Percentiles rank a stretch among this genome's conserved stretches.
These are phyloP conservation scores for Anableps anableps DNA, from an alignment of 2,797 vertebrate genomes.

Conservation along the genomic window DNA sequence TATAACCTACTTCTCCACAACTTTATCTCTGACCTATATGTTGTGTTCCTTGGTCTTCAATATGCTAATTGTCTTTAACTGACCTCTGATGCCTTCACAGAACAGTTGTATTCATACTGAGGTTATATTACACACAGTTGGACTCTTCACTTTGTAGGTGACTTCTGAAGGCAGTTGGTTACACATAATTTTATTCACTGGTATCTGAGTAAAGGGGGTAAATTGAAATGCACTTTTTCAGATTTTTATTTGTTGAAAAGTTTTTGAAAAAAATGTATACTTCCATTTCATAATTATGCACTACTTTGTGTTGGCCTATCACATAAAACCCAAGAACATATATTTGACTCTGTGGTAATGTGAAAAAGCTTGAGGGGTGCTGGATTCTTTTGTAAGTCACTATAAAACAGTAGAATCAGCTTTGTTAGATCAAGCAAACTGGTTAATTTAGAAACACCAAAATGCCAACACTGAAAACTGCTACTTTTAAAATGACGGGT, in stretches of 20 bases:
- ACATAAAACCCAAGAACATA: not conserved
- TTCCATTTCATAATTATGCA: not conserved
- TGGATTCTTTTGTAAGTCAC: not conserved
- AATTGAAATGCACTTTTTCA: too few relatives aligned
- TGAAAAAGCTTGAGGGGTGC: not conserved
- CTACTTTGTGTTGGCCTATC: not conserved
- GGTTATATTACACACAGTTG: too few relatives aligned
- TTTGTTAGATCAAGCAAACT: constrained; percentile 25
- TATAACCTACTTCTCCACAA: too few relatives aligned
- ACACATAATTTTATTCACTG: not conserved
- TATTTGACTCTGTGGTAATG: not conserved
- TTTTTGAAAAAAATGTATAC: not conserved
- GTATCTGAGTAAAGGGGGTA: too few relatives aligned
- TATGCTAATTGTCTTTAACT: too few relatives aligned
- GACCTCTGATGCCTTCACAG: too few relatives aligned
- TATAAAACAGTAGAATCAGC: constrained; percentile 8
- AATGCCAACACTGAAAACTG: constrained; percentile 12
- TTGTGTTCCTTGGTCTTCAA: too few relatives aligned
- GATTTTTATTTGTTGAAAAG: not conserved
- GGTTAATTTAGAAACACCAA: constrained; percentile 14
- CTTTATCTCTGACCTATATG: too few relatives aligned
- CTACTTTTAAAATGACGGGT: constrained; percentile 11
- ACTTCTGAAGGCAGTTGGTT: too few relatives aligned
- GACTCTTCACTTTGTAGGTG: too few relatives aligned
- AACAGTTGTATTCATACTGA: too few relatives aligned